Conservation (phyloP, 1,140 invertebrate species). For the Pseudobourletiella spinata region DNA sequence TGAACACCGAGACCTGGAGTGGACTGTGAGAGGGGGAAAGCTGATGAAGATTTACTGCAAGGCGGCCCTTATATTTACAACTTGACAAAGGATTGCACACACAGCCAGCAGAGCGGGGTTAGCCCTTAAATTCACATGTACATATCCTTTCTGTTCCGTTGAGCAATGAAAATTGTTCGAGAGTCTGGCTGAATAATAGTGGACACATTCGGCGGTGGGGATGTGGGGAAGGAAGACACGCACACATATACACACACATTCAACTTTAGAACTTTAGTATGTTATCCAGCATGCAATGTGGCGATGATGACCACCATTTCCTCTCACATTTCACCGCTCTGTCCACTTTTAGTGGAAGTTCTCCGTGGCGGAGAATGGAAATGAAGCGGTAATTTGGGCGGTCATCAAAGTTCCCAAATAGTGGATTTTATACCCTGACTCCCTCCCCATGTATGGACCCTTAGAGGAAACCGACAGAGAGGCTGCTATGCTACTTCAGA, state of each 20-base stretch:
- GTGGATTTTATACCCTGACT: too few relatives aligned
- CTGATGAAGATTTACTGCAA: constrained; percentile 3
- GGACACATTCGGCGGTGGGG: background rate
- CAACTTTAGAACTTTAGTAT: background rate
- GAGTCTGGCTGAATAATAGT: background rate
- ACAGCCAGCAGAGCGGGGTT: background rate
- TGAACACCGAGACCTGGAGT: too few relatives aligned
- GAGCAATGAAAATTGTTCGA: background rate
- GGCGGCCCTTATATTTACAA: constrained; percentile 4
- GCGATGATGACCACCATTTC: constrained; percentile 21
- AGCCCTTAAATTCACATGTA: background rate
- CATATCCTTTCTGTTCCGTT: background rate
- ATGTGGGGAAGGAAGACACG: background rate
- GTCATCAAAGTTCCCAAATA: background rate
- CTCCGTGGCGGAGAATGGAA: background rate
- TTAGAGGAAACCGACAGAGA: background rate
- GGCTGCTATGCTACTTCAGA: too few relatives aligned
- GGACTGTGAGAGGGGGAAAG: background rate
- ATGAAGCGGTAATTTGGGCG: background rate
- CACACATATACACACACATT: background rate
- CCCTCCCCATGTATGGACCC: background rate
- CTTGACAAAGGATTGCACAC: constrained; percentile 4
- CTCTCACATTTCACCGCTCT: too few relatives aligned
- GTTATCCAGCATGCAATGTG: constrained; percentile 12
- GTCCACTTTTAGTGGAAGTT: background rate